Base-by-base conservation (phyloP, 2,113 vertebrate species). In the Tinamus guttatus region DNA sequence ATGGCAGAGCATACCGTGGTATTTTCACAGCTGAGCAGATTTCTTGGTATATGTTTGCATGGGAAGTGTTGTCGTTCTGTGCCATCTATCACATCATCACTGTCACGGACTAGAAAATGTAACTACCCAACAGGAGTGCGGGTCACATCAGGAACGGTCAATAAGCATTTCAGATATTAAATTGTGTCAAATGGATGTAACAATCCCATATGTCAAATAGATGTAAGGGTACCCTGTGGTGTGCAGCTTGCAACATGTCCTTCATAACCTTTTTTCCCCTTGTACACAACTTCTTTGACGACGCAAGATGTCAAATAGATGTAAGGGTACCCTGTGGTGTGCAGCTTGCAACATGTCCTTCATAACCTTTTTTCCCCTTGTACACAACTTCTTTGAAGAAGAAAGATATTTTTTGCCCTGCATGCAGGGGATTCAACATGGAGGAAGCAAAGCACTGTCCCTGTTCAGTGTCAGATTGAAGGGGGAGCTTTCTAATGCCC, bases 321-420 rank as follows among this genome's bases (percentile, higher is more conserved):
- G 30, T 70, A 32, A 58, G 21, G 36, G 4, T 83, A 67, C 54
- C 77, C 59, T 54, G 52, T 32, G 68, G 73, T 8, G 1, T 7
- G 20, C 13, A 60, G 52, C 52, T 81, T 77, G 54, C 22, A 69
- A 24, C 13, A 4, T 7, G 17, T 32, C 24, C 17, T 69, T 86
- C 40, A 19, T 34, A 41, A 21, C 1, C 3, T 83, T 58, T 65
- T 79, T 27, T 34, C 7, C 24, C 7, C 24, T 70, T 41, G 15
- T 30, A 22, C 19, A 2, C 16, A 47, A 8, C 32, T 81, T 51
- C 62, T 9, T 28, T 47, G 41, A 27, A 34, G 62, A 41, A 49
- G 40, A 56, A 56, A 36, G 12, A 14, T 0, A 3, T 4, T 49
- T 49, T 47, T 14, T 32, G 51, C 52, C 74, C 28, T 41, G 0